Conservation (phyloP, 2,888 invertebrate species). For the Siphlonurus alternatus region DNA sequence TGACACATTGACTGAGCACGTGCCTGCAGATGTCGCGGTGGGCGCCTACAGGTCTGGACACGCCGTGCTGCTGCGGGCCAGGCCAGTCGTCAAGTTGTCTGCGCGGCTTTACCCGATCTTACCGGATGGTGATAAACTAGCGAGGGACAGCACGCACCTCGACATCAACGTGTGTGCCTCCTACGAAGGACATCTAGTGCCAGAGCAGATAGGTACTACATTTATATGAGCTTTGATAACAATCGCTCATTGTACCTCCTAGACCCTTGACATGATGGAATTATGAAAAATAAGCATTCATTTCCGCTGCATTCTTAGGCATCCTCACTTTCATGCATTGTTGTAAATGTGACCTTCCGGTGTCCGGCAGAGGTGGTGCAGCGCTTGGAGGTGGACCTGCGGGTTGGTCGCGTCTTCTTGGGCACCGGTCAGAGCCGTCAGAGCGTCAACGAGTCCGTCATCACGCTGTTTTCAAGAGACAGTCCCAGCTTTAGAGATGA, state of each 20-base stretch:
- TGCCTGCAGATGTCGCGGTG: constrained; percentile 24
- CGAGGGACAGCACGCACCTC: not conserved
- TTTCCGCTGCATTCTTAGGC: no score
- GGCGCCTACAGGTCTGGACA: constrained; percentile 27
- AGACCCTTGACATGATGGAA: no score
- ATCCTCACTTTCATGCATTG: no score
- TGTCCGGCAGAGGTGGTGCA: not conserved
- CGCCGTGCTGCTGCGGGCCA: constrained; percentile 23
- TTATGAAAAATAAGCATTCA: no score
- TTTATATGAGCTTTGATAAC: no score
- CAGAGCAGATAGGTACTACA: no score
- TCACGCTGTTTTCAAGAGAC: no score
- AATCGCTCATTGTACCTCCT: no score
- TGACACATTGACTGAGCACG: not conserved
- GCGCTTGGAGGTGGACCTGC: not conserved
- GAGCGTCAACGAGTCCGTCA: no score
- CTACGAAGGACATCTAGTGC: not conserved
- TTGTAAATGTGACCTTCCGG: no score
- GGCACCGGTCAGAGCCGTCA: no score
- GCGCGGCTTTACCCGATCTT: not conserved
- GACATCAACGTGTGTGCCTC: not conserved
- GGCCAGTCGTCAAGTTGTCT: constrained; percentile 20
- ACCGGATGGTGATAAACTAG: not conserved
- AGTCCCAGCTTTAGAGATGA: no score
- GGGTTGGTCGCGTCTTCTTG: not conserved